Conservation (phyloP, 1,140 invertebrate genomes). For the Papilio xuthus region DNA sequence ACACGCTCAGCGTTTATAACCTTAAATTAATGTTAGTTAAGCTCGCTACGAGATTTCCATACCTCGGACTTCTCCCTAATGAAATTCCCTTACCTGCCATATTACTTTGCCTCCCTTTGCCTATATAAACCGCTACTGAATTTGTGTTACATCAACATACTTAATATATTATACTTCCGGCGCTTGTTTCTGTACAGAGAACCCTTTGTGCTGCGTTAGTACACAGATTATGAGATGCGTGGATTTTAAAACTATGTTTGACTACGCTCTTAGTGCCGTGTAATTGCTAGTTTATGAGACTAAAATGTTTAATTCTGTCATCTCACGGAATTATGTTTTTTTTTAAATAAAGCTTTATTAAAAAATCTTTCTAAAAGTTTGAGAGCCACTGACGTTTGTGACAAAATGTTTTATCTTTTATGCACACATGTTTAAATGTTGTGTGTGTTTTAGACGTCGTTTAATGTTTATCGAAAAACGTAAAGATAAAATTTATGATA, state of each 20-base stretch:
- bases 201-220: conserved; percentile 33
- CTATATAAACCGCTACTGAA: conserved; percentile 36
- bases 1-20: conserved; percentile 30
- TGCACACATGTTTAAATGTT: conserved; percentile 28
- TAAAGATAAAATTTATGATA: conserved; percentile 24
- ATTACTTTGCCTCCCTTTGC: conserved; percentile 38
- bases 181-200: conserved; percentile 29
- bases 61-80: conserved; percentile 36
- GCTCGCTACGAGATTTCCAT: conserved; percentile 37
- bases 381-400: conserved; percentile 6
- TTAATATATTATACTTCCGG: conserved; percentile 36
- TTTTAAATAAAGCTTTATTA: neutral
- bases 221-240: conserved; percentile 38
- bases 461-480: conserved; percentile 19
- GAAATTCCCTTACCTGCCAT: conserved; percentile 40
- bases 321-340: conserved; percentile 11
- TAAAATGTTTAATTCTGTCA: conserved; percentile 24
- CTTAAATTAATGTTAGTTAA: conserved; percentile 36
- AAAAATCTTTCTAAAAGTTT: conserved; percentile 12
- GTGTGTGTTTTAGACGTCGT: conserved; percentile 5
- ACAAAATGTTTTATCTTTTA: conserved; percentile 28
- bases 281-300: conserved; percentile 27
- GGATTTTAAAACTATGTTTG: conserved; percentile 37
- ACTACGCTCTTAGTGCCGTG: conserved; percentile 22
- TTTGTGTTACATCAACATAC: conserved; percentile 37